Evolutionary conservation across 2,888 invertebrate genomes (phyloP), one percentile per base, ranked within the genome.

Genomic region (Hypselothyrea guttata): DNA sequence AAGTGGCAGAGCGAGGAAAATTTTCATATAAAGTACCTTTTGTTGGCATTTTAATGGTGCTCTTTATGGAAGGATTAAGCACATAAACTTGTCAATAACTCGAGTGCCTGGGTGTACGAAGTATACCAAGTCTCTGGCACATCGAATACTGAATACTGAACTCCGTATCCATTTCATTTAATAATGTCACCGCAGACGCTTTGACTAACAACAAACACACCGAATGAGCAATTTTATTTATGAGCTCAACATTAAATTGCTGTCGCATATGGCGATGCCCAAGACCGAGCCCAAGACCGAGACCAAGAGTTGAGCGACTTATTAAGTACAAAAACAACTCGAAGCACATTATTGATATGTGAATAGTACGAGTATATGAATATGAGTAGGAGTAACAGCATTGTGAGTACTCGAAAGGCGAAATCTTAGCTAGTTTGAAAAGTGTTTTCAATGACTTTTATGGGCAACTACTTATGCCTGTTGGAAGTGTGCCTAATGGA

Each of bases 51-150:
- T 87, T 84, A 88, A 87, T 84, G 84, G 86, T 63, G 71, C 79
- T 71, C 79, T 74, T 86, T 77, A 87, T 87, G 79, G 84, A 87
- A 87, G 87, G 87, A 88, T 88, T 88, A 88, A 82, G 79, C 73
- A 72, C 87, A 86, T 87, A 86, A 87, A 87, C 75, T 81, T 88
- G 87, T 87, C 87, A 88, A 86, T 88, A 86, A 78, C 85, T 78
- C 83, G 79, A 84, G 84, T 77, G 76, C 84, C 84, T 62, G 73
- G 73, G 60, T 54, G 68, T 61, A 60, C 68, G 70, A 59, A 34
- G 34, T 35, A 30, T 38, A 15, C n/a, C 11, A 7, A 12, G 18
- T 51, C 31, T 12, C 8, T 8, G 31, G 31, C 30, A 22, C 22
- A 31, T 18, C 37, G 28, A 16, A 34, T 33, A 16, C 31, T 22